A percentile compares a stretch with the other conserved stretches of the same genome.
Evolutionary conservation across 2,797 vertebrate species (phyloP).

Genomic region (Monodelphis domestica): DNA sequence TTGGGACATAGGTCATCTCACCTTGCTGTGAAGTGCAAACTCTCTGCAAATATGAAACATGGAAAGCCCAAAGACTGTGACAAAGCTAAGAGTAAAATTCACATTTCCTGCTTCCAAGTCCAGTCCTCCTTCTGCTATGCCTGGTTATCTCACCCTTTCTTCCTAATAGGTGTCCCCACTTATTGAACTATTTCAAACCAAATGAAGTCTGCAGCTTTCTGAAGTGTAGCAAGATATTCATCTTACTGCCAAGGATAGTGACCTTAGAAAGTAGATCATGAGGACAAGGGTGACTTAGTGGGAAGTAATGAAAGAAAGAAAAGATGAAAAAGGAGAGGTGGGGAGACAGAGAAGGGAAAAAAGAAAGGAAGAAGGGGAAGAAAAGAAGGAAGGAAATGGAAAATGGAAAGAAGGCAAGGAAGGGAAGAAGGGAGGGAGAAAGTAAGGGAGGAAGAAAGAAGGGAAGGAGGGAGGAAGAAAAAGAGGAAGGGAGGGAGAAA

Average conservation of each 20-base stretch:
- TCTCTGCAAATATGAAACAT: not conserved
- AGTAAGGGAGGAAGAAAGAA: too few species aligned
- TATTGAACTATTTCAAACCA: not conserved
- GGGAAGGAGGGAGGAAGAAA: rapidly evolving
- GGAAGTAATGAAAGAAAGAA: not conserved
- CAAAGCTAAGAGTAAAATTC: not conserved
- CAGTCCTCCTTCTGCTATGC: not conserved
- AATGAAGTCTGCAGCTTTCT: not conserved
- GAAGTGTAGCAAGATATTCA: not conserved
- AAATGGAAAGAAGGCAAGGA: too few species aligned
- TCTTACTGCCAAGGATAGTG: too few species aligned
- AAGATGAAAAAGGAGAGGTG: too few species aligned
- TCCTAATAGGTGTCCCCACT: not conserved
- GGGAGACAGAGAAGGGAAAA: not conserved
- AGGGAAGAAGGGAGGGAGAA: not conserved
- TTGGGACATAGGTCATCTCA: not conserved
- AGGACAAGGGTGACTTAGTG: not conserved
- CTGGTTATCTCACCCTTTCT: not conserved
- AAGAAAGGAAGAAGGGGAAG: not conserved
- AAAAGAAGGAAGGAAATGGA: not conserved
- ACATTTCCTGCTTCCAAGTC: not conserved
- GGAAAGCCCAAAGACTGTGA: not conserved
- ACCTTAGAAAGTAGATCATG: too few species aligned
- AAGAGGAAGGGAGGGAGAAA: too few species aligned
- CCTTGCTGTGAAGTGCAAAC: not conserved